A percentile compares a stretch with the other conserved stretches of the same genome.
These are phyloP conservation scores for Marisa cornuarietis DNA, from an alignment of 1,140 invertebrate genomes.

Conservation along the genomic window DNA sequence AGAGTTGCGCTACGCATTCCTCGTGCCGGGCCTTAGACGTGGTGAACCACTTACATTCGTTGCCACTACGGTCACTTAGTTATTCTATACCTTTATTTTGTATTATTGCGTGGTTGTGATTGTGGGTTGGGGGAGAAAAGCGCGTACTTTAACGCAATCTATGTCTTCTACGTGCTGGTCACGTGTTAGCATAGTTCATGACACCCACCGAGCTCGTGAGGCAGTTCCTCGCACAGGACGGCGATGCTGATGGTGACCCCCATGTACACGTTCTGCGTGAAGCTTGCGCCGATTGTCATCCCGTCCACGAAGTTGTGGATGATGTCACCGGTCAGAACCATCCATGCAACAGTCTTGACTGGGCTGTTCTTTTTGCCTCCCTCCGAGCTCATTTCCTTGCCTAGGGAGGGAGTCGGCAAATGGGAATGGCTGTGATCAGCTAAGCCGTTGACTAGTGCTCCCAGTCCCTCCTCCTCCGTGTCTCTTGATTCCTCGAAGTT, in stretches of 20 bases:
- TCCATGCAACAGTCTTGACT: constrained; percentile 82
- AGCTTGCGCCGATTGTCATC: constrained; percentile 86
- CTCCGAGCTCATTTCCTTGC: too few species aligned
- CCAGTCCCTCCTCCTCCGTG: neutral
- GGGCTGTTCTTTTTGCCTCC: neutral
- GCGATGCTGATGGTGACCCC: constrained; percentile 76
- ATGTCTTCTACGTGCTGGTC: too few species aligned
- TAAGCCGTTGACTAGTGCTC: constrained; percentile 10
- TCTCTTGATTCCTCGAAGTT: neutral
- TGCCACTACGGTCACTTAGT: too few species aligned
- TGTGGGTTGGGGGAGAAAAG: too few species aligned
- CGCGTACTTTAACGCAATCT: too few species aligned
- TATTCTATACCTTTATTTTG: too few species aligned
- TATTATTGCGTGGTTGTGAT: too few species aligned
- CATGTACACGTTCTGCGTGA: constrained; percentile 71
- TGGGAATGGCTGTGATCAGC: constrained; percentile 14
- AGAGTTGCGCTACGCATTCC: too few species aligned
- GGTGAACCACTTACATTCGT: too few species aligned
- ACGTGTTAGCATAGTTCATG: too few species aligned
- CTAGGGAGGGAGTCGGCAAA: neutral
- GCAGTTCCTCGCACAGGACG: constrained; percentile 77
- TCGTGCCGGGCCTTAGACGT: too few species aligned
- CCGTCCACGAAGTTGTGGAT: constrained; percentile 93
- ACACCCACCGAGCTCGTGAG: constrained; percentile 74
- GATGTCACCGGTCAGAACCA: constrained; percentile 95